Evolutionary conservation across 1,140 invertebrate species (phyloP).

Genomic region (Drosophila mojavensis): DNA sequence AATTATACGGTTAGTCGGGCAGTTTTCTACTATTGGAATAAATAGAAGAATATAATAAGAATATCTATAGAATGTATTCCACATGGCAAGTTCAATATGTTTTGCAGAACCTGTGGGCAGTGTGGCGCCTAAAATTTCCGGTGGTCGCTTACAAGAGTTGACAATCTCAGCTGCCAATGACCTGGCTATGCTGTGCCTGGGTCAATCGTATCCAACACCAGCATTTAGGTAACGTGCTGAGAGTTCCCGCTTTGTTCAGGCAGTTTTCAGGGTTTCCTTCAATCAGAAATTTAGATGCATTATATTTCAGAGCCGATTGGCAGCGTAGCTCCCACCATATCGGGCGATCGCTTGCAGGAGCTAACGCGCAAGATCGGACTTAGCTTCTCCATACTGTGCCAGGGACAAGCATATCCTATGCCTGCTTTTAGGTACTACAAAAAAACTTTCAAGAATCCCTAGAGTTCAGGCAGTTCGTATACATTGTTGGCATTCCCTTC

Average conservation of each 20-base stretch:
- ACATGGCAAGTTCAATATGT: neutral
- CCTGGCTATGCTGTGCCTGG: slow-evolving; percentile 86
- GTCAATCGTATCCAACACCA: slow-evolving; percentile 86
- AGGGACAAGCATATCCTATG: slow-evolving; percentile 87
- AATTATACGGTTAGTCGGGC: slow-evolving; percentile 85
- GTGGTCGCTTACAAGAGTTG: slow-evolving; percentile 80
- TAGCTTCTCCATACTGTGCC: slow-evolving; percentile 86
- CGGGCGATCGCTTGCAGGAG: slow-evolving; percentile 86
- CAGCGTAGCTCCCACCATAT: slow-evolving; percentile 88
- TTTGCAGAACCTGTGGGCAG: slow-evolving; percentile 88
- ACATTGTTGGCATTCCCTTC: neutral
- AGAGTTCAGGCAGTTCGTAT: slow-evolving; percentile 41
- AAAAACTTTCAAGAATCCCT: neutral
- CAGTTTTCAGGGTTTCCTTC: too few species aligned
- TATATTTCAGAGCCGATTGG: slow-evolving; percentile 87
- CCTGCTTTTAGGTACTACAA: slow-evolving; percentile 86
- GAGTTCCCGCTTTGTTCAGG: slow-evolving; percentile 23
- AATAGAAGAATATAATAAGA: too few species aligned
- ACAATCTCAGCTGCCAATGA: slow-evolving; percentile 64
- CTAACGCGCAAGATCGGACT: slow-evolving; percentile 75
- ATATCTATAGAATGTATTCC: neutral
- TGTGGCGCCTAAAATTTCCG: slow-evolving; percentile 86
- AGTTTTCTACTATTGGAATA: slow-evolving; percentile 8
- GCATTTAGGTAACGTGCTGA: slow-evolving; percentile 84
- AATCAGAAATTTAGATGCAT: neutral